Evolutionary conservation across 2,797 vertebrate species (phyloP), one percentile per base, ranked within the genome.

Genomic region (Sebastes hopkinsi): DNA sequence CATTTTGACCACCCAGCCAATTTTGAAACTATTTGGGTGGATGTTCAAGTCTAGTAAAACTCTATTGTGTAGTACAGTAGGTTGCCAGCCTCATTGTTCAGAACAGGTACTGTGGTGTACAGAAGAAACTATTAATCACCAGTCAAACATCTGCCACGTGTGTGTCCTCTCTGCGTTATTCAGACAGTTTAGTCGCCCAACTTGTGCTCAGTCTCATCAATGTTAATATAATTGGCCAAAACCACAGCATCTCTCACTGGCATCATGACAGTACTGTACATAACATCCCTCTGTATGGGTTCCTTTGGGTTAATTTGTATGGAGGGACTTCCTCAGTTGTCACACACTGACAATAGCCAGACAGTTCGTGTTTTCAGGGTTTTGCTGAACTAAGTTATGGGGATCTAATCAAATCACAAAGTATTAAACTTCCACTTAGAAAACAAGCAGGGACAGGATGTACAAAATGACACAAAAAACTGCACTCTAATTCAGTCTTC

Each of bases 21-120:
- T 56, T 73, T 65, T 27, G 8, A 80, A 87, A 86, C 23, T 62
- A 68, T 76, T 68, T 79, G 72, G 69, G 67, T 72, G 72, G 68
- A 86, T 80, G 69, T n/a, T 69, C 16, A 25, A 32, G 64, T 9
- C 7, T 54, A 22, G 27, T 1, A 64, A 56, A 62, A 34, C 4
- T 11, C n/a, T 58, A 25, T 62, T 87, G 46, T 68, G 29, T 23
- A 1, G 23, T 18, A 69, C 29, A 72, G n/a, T 42, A 14, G 10
- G 66, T n/a, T 2, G 12, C 11, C 18, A 29, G 38, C n/a, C 46
- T 50, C 67, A 61, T 75, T 83, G 75, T 81, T 60, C 8, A 55
- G 4, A 11, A 18, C 58, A 25, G 32, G 18, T 16, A 81, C 16
- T 32, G 14, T 6, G 16, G 42, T 65, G 27, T 27, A 27, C 25